Evolutionary conservation across 2,888 invertebrate genomes (phyloP).

Genomic region (Strigamia transsilvanica): DNA sequence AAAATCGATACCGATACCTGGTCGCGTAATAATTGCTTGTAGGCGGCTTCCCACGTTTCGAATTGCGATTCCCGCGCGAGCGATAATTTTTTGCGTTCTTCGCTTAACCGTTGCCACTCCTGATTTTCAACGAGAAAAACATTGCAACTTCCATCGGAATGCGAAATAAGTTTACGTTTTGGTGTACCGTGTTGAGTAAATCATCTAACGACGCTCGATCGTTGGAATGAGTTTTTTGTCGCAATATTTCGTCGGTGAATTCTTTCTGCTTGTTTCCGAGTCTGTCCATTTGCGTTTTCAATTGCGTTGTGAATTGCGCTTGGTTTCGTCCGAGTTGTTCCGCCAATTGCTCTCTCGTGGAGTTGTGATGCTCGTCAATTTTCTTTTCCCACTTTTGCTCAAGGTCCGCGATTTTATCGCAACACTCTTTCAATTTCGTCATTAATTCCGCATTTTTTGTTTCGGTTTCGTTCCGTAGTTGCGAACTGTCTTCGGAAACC

Average conservation of each 20-base stretch:
- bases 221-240: background rate
- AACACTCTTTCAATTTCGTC: background rate
- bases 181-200: too few species aligned
- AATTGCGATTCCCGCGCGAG: background rate
- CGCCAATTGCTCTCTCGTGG: background rate
- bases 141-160: too few species aligned
- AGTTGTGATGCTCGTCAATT: background rate
- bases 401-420: background rate
- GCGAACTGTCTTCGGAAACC: background rate
- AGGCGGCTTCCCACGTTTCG: background rate
- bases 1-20: background rate
- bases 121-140: too few species aligned
- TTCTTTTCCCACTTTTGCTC: background rate
- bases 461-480: background rate
- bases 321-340: background rate
- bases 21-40: background rate
- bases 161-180: too few species aligned
- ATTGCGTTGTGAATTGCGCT: background rate
- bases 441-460: background rate
- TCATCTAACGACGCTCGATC: background rate
- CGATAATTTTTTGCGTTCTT: background rate
- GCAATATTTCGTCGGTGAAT: background rate
- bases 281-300: background rate
- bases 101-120: background rate
- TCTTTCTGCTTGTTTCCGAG: background rate